Conservation (phyloP, 2,888 invertebrate genomes). For the Leucophora obtusa region DNA sequence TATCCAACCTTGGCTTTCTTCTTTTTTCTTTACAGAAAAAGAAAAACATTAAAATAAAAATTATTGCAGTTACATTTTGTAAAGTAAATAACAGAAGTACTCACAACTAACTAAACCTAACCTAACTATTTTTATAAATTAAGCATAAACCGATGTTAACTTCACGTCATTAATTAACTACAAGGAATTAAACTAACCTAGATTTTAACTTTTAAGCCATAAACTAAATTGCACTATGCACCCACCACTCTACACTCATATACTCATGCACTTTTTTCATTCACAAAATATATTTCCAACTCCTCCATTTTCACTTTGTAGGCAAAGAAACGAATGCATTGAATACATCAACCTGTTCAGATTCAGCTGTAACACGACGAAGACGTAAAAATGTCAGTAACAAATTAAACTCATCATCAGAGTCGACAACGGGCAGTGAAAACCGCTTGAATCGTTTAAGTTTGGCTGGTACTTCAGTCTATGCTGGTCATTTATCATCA, state of each 20-base stretch:
- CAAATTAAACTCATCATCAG: slow-evolving; percentile 69
- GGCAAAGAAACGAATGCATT: slow-evolving; percentile 75
- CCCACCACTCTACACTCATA: too few species aligned
- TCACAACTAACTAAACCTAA: too few species aligned
- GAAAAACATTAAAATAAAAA: too few species aligned
- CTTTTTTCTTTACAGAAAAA: too few species aligned
- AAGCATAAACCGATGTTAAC: not conserved
- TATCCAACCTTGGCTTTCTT: too few species aligned
- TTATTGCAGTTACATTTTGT: too few species aligned
- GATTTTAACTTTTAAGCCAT: not conserved
- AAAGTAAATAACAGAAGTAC: too few species aligned
- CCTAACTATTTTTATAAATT: not conserved
- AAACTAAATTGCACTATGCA: slow-evolving; percentile 28
- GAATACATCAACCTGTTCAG: slow-evolving; percentile 78
- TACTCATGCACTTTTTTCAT: slow-evolving; percentile 34
- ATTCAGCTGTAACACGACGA: slow-evolving; percentile 76
- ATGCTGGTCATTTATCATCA: slow-evolving; percentile 76
- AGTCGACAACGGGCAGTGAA: slow-evolving; percentile 72
- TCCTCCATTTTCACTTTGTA: slow-evolving; percentile 54
- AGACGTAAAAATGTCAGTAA: slow-evolving; percentile 76
- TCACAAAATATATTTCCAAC: slow-evolving; percentile 5
- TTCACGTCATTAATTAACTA: not conserved
- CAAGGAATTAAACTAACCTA: slow-evolving; percentile 1
- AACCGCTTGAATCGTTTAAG: slow-evolving; percentile 77
- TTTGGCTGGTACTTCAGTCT: slow-evolving; percentile 77